These are phyloP conservation scores for Machimus atricapillus DNA, from an alignment of 2,888 invertebrate genomes.

Conservation along the genomic window DNA sequence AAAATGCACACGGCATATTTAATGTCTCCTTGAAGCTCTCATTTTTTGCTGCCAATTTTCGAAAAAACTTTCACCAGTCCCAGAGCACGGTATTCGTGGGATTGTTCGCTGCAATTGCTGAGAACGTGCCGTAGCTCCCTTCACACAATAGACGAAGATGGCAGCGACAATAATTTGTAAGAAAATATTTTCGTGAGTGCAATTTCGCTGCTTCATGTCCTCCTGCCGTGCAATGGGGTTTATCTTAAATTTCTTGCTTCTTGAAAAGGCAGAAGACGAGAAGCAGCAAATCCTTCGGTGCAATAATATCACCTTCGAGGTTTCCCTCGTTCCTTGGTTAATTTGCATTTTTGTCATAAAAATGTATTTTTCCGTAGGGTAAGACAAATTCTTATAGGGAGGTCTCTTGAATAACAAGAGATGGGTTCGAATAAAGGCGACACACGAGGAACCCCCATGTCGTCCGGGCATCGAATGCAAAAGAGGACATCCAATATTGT, in stretches of 20 bases:
- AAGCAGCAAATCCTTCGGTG: neutral
- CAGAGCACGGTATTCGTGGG: neutral
- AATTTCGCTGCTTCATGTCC: neutral
- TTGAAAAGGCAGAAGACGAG: neutral
- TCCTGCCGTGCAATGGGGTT: neutral
- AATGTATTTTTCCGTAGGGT: neutral
- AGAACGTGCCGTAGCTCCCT: neutral
- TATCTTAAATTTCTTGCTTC: neutral
- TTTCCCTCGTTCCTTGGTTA: neutral
- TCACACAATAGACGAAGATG: neutral
- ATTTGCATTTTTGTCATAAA: constrained; percentile 13
- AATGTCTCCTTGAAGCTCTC: neutral
- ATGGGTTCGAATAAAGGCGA: neutral
- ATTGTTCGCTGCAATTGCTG: neutral
- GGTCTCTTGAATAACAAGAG: constrained; percentile 8
- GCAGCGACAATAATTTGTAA: neutral
- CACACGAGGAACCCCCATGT: neutral
- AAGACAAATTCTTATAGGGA: neutral
- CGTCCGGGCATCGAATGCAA: neutral
- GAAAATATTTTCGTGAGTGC: neutral
- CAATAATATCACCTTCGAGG: neutral
- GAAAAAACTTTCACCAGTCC: neutral
- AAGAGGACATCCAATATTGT: constrained; percentile 21
- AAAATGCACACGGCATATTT: neutral
- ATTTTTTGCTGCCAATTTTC: neutral